Percentiles rank a stretch among this genome's conserved stretches.
These are phyloP conservation scores for Lithobates sylvaticus DNA, from an alignment of 2,797 vertebrate species.

Conservation along the genomic window DNA sequence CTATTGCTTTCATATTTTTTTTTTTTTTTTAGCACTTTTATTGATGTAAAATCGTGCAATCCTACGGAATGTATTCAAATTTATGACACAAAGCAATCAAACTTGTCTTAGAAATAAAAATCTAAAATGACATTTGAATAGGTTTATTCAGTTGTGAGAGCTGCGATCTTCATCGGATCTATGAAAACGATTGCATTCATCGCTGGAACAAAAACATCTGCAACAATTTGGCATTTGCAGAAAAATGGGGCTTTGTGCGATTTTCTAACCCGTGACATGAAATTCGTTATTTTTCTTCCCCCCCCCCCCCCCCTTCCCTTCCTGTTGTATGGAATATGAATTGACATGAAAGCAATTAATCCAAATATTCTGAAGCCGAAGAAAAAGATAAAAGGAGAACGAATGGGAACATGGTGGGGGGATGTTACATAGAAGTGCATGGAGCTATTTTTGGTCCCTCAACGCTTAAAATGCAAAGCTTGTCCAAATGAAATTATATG, in stretches of 20 bases:
- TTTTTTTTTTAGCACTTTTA: no score
- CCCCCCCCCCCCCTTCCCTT: neutral
- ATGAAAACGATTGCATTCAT: neutral
- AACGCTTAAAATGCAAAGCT: slow-evolving; percentile 34
- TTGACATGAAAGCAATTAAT: neutral
- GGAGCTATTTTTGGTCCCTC: neutral
- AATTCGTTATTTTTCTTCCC: slow-evolving; percentile 2
- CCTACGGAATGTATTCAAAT: no score
- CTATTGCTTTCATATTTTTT: no score
- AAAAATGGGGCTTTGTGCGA: neutral
- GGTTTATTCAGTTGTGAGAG: no score
- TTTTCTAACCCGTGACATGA: slow-evolving; percentile 24
- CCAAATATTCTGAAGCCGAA: slow-evolving; percentile 7
- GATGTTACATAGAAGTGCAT: neutral
- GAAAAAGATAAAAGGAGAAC: neutral
- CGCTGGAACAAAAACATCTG: neutral
- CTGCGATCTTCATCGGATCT: neutral
- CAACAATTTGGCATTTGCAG: neutral
- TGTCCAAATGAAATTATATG: slow-evolving; percentile 43
- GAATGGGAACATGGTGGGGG: neutral
- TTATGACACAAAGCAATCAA: no score
- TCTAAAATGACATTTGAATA: no score
- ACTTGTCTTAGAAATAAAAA: no score
- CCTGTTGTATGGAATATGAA: neutral
- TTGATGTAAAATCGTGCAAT: no score